A percentile compares a stretch with the other conserved stretches of the same genome.
phyloP scores from a whole-genome alignment of 2,797 vertebrate genomes.

The Pseudopleuronectes americanus region DNA sequence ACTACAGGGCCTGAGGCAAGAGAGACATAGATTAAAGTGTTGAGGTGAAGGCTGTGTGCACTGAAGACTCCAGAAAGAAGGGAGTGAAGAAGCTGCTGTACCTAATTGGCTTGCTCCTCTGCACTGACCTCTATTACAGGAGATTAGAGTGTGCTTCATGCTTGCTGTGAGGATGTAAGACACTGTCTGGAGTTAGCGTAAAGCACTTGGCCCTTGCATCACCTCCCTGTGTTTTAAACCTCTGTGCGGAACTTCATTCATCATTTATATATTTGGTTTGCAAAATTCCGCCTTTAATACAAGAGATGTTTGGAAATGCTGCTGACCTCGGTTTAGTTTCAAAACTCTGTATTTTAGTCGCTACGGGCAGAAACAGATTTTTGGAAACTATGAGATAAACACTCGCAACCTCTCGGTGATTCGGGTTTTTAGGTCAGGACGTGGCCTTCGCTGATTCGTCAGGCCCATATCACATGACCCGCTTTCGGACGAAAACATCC shows the following conservation, averaged over 20 bases:
- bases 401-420: too few relatives aligned
- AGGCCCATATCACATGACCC: too few relatives aligned
- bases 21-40: constrained; percentile 20
- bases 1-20: constrained; percentile 4
- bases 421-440: too few relatives aligned
- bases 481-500: too few relatives aligned
- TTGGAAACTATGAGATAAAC: too few relatives aligned
- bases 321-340: too few relatives aligned
- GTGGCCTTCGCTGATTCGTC: too few relatives aligned
- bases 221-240: constrained; percentile 10
- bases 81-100: constrained; percentile 40
- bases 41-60: constrained; percentile 7
- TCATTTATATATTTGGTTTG: constrained; percentile 1
- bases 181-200: neutral
- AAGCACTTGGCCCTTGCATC: neutral
- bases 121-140: constrained; percentile 46
- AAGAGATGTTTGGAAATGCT: too few relatives aligned
- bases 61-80: constrained; percentile 20
- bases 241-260: neutral
- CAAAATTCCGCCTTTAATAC: neutral
- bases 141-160: constrained; percentile 52
- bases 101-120: constrained; percentile 60
- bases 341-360: too few relatives aligned
- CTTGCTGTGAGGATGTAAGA: constrained; percentile 21
- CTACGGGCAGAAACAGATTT: too few relatives aligned